phyloP scores from a whole-genome alignment of 2,113 vertebrate genomes.

The Tichodroma muraria region DNA sequence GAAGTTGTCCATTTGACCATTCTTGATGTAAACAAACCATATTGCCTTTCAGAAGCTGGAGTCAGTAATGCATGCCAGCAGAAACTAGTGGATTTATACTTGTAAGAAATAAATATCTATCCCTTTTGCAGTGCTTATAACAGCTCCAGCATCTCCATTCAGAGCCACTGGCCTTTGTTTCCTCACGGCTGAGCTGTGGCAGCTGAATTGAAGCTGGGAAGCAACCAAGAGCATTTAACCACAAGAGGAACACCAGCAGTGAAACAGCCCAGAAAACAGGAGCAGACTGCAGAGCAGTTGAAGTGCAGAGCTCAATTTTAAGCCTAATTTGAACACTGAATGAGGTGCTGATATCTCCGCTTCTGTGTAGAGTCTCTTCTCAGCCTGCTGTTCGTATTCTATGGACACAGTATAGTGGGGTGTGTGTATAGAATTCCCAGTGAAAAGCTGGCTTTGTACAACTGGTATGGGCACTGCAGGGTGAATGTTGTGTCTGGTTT shows the following conservation, averaged over 20 bases:
- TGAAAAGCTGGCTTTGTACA: neutral
- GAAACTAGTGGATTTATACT: neutral
- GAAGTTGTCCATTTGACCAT: neutral
- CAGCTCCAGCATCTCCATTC: neutral
- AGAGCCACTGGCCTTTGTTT: neutral
- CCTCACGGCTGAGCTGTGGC: neutral
- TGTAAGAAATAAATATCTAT: neutral
- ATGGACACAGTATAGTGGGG: neutral
- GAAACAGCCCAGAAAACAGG: neutral
- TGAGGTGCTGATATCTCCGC: neutral
- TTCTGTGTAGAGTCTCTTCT: neutral
- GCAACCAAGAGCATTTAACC: neutral
- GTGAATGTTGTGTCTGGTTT: neutral
- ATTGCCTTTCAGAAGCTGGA: neutral
- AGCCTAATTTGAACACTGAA: neutral
- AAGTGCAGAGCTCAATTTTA: neutral
- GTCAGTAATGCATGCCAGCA: neutral
- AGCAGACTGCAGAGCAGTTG: neutral
- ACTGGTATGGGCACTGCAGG: neutral
- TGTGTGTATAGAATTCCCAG: neutral
- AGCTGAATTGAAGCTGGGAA: neutral
- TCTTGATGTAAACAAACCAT: neutral
- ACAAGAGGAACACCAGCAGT: neutral
- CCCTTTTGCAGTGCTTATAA: neutral
- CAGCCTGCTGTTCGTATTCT: neutral